Percentiles rank a stretch among this genome's conserved stretches.
Conservation (phyloP, 2,888 invertebrate species). For the Drosophila pullipes region DNA sequence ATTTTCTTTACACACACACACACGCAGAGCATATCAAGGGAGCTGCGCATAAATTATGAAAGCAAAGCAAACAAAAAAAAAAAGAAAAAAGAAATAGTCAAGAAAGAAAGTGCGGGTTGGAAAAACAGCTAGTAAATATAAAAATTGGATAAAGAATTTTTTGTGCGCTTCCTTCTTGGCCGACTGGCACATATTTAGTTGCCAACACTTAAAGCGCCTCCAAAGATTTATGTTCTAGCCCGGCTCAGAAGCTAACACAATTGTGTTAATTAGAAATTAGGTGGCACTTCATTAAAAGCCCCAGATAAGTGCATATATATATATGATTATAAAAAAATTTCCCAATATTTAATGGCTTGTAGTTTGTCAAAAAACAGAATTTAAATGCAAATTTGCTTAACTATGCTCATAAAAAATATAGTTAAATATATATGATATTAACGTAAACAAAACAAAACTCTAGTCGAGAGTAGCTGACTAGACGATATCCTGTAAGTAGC, state of each 20-base stretch:
- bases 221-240: slow-evolving; percentile 60
- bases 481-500: background rate
- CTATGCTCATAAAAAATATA: background rate
- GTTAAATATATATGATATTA: background rate
- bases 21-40: slow-evolving; percentile 54
- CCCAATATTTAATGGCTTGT: background rate
- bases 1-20: slow-evolving; percentile 7
- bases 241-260: slow-evolving; percentile 34
- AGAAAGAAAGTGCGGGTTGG: background rate
- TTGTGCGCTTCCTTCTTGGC: slow-evolving; percentile 5
- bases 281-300: slow-evolving; percentile 46
- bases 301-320: background rate
- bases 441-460: no score
- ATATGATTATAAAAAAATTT: background rate
- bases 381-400: background rate
- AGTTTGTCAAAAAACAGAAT: background rate
- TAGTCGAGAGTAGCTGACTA: background rate
- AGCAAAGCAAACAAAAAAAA: slow-evolving; percentile 28
- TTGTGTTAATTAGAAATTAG: slow-evolving; percentile 67
- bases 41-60: slow-evolving; percentile 74
- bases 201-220: slow-evolving; percentile 58
- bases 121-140: slow-evolving; percentile 44
- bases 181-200: slow-evolving; percentile 24
- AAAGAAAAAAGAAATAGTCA: background rate
- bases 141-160: slow-evolving; percentile 56